phyloP scores from a whole-genome alignment of 92 coral and sea anemone genomes.

The Chrysogorgia sp. region DNA sequence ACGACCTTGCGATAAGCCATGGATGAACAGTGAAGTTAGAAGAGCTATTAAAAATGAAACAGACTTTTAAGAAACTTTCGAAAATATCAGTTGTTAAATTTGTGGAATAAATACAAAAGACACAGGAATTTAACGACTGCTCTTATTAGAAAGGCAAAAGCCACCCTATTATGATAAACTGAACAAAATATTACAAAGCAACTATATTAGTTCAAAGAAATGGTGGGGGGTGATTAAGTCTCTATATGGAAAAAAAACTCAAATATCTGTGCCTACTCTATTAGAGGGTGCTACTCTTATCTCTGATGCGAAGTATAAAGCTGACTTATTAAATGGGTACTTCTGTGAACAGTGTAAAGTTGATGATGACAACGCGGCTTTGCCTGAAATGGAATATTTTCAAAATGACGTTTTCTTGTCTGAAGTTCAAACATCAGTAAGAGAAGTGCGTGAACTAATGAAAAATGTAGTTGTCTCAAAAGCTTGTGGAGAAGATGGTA shows the following conservation, averaged over 20 bases:
- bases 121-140: conserved; percentile 12
- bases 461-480: conserved; percentile 39
- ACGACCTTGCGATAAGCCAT: conserved; percentile 42
- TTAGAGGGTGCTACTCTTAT: conserved; percentile 47
- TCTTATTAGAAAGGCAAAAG: conserved; percentile 6
- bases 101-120: conserved; percentile 16
- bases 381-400: conserved; percentile 30
- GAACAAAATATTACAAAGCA: neutral
- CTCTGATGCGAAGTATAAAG: conserved; percentile 61
- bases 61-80: neutral
- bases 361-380: conserved; percentile 19
- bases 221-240: conserved; percentile 40
- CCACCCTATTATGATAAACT: neutral
- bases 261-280: conserved; percentile 33
- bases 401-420: conserved; percentile 39
- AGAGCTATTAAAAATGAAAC: conserved; percentile 45
- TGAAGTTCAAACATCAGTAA: conserved; percentile 32
- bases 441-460: conserved; percentile 19
- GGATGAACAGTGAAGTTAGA: conserved; percentile 47
- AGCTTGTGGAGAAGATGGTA: conserved; percentile 56
- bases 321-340: conserved; percentile 55
- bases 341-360: conserved; percentile 48
- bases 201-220: neutral
- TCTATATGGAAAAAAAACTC: conserved; percentile 10
- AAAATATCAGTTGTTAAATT: neutral